These are phyloP conservation scores for Poecilia picta DNA, from an alignment of 2,797 vertebrate species.

Conservation along the genomic window DNA sequence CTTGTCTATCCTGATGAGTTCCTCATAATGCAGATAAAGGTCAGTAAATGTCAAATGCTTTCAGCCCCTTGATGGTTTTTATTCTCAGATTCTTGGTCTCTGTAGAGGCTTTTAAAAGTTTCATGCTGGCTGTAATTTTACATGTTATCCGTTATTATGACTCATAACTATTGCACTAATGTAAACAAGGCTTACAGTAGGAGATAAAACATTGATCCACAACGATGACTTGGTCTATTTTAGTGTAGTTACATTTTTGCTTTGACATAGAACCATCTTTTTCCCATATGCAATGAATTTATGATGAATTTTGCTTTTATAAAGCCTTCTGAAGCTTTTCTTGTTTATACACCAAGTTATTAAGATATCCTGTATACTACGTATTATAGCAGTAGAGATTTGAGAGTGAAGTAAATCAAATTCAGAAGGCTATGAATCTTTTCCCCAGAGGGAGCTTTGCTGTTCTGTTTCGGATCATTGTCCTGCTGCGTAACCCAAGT, in stretches of 20 bases:
- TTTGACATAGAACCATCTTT: background rate
- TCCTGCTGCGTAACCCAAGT: background rate
- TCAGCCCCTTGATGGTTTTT: slow-evolving; percentile 19
- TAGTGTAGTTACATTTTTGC: background rate
- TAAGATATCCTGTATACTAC: background rate
- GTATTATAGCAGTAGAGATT: background rate
- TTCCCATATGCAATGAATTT: background rate
- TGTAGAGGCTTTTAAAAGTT: slow-evolving; percentile 27
- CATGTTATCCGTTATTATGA: background rate
- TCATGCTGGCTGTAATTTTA: slow-evolving; percentile 32
- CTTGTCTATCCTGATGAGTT: slow-evolving; percentile 47
- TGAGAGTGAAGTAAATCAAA: background rate
- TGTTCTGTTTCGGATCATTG: background rate
- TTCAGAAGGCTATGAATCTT: background rate
- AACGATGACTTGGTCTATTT: background rate
- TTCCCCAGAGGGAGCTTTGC: background rate
- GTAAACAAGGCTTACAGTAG: slow-evolving; percentile 5
- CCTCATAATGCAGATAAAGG: slow-evolving; percentile 69
- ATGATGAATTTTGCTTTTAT: background rate
- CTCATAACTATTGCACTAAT: background rate
- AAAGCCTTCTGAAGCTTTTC: background rate
- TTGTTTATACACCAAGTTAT: background rate
- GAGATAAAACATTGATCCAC: slow-evolving; percentile 1
- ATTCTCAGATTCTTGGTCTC: slow-evolving; percentile 22
- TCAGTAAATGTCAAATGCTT: slow-evolving; percentile 74